phyloP scores from a whole-genome alignment of 2,888 invertebrate species.

The Plebejus argus region DNA sequence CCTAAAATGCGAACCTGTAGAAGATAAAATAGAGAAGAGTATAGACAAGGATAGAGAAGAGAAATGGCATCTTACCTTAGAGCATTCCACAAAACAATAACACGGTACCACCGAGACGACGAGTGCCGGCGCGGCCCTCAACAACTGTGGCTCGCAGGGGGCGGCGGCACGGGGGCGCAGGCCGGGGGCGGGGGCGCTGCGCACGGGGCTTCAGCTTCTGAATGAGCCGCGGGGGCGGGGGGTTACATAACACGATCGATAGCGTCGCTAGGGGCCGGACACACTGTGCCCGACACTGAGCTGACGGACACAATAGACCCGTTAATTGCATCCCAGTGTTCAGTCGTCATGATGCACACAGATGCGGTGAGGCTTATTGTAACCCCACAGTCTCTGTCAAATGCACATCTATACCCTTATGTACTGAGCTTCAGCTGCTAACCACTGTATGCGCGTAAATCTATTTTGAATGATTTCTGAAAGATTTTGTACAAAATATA shows the following conservation, averaged over 20 bases:
- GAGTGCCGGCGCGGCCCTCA: conserved; percentile 50
- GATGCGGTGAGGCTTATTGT: not conserved
- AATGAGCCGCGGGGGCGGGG: conserved; percentile 52
- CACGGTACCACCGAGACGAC: conserved; percentile 52
- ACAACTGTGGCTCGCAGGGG: conserved; percentile 60
- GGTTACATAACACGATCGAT: conserved; percentile 25
- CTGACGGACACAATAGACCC: not conserved
- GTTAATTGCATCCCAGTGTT: not conserved
- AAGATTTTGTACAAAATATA: no score
- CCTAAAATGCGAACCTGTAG: not conserved
- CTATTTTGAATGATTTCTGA: no score
- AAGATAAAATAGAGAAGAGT: not conserved
- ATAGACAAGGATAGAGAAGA: not conserved
- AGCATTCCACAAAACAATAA: conserved; percentile 64
- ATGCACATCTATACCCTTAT: not conserved
- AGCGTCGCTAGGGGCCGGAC: conserved; percentile 1
- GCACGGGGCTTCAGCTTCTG: conserved; percentile 49
- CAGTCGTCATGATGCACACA: not conserved
- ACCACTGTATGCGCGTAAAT: no score
- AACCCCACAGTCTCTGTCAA: not conserved
- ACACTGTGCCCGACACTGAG: not conserved
- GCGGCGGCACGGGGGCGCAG: conserved; percentile 49
- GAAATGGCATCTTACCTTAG: conserved; percentile 61
- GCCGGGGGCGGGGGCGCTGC: conserved; percentile 52
- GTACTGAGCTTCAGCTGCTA: not conserved